Conservation (phyloP, 2,797 vertebrate genomes). For the Peromyscus nudipes region DNA sequence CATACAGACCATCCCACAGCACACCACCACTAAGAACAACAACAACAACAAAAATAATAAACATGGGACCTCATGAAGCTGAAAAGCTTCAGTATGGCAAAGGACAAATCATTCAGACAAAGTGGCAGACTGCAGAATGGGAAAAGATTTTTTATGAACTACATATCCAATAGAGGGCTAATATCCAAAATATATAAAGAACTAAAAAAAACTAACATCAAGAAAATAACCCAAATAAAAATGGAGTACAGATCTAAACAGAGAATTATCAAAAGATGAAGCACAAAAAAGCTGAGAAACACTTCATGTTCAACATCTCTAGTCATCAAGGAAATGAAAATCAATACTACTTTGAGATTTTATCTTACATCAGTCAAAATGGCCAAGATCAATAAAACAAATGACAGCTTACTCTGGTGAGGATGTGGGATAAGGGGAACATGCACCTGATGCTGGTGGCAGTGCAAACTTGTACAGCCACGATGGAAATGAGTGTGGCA, state of each 20-base stretch:
- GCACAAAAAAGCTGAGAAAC: neutral
- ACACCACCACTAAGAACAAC: neutral
- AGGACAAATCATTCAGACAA: neutral
- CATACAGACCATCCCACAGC: too few relatives aligned
- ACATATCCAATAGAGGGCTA: neutral
- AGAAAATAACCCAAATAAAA: neutral
- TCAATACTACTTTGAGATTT: neutral
- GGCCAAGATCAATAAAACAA: neutral
- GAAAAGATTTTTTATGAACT: neutral
- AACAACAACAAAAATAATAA: neutral
- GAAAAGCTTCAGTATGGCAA: neutral
- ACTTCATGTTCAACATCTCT: neutral
- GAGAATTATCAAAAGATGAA: neutral
- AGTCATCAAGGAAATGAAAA: neutral
- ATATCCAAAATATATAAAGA: neutral
- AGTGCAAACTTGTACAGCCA: neutral
- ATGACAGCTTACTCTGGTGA: neutral
- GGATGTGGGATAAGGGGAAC: neutral
- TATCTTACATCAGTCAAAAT: neutral
- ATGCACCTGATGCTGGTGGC: neutral
- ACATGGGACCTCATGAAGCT: neutral
- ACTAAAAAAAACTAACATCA: neutral
- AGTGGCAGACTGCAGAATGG: neutral
- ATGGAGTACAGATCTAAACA: too few relatives aligned
- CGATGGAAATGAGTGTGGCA: neutral